These are phyloP conservation scores for Cotesia glomerata DNA, from an alignment of 1,140 invertebrate genomes.

Conservation along the genomic window DNA sequence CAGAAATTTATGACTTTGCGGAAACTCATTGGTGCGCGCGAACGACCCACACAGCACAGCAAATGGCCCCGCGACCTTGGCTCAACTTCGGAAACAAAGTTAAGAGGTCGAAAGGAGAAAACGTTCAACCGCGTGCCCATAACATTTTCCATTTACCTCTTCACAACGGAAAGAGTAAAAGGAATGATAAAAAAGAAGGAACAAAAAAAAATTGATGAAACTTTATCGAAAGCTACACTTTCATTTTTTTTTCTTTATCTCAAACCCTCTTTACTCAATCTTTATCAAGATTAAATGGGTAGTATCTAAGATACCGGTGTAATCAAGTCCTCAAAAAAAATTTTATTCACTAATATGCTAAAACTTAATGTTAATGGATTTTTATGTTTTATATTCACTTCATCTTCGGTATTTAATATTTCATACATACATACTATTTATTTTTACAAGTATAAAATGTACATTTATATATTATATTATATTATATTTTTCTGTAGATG, in stretches of 20 bases:
- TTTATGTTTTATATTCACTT: neutral
- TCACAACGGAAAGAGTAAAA: slow-evolving; percentile 41
- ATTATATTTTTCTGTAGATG: neutral
- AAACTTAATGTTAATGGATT: too few relatives aligned
- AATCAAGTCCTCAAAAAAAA: neutral
- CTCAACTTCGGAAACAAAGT: slow-evolving; percentile 32
- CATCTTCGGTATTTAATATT: too few relatives aligned
- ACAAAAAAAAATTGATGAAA: slow-evolving; percentile 32
- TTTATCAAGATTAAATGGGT: neutral
- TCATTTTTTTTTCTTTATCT: neutral
- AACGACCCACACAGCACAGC: slow-evolving; percentile 20
- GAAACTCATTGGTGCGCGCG: slow-evolving; percentile 29
- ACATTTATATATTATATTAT: neutral
- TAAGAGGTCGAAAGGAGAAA: slow-evolving; percentile 28
- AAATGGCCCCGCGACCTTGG: slow-evolving; percentile 41
- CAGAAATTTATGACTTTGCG: slow-evolving; percentile 35
- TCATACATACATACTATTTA: too few relatives aligned
- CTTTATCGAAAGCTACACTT: slow-evolving; percentile 43
- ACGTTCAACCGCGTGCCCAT: neutral
- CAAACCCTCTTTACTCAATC: neutral
- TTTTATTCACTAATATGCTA: too few relatives aligned
- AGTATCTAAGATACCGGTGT: neutral
- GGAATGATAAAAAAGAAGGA: neutral
- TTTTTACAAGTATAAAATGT: too few relatives aligned
- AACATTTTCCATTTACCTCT: slow-evolving; percentile 26